Base-by-base conservation (phyloP, 2,888 invertebrate species). In the Thysanoteuthis rhombus region DNA sequence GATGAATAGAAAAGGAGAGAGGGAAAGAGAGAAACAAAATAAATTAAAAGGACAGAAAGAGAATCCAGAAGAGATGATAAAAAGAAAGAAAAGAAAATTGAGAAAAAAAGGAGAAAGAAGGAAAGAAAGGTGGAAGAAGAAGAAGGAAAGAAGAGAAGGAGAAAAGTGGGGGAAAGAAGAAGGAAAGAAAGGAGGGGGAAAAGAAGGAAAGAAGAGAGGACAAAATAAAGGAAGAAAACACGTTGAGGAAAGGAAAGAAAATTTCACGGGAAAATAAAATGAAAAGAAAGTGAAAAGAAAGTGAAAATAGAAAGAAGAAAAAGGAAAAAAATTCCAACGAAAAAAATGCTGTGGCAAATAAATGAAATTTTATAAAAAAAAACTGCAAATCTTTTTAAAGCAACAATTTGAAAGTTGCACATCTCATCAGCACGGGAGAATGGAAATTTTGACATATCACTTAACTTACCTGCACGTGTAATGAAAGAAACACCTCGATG, bases 131-230 rank as follows among this genome's bases (percentile, higher is more conserved):
- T n/a, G 6, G 10, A 8, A 75, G 10, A 32, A n/a, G n/a, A n/a
- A 1, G 2, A 1, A 8, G n/a, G 19, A n/a, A n/a, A n/a, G n/a
- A 12, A n/a, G 8, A 75, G 8, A n/a, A 75, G n/a, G 10, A 8
- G 8, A n/a, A 16, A 75, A n/a, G n/a, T 5, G 8, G n/a, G n/a
- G 19, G 16, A 75, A n/a, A 75, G 6, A 10, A 8, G n/a, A 32
- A 75, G 12, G 10, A n/a, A 10, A n/a, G 16, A 75, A n/a, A 75
- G 19, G n/a, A 75, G 12, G 16, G 2, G 2, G 36, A 75, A n/a
- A 1, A 16, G 2, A n/a, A 12, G 4, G 16, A 36, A 0, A 75
- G n/a, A 19, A 22, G 22, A 16, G 32, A 0, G 0, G 1, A 32
- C 32, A 16, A n/a, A n/a, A 32, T n/a, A n/a, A 75, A 75, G 4